Conservation (phyloP, 2,888 invertebrate species). For the Thecocarcelia acutangulata region DNA sequence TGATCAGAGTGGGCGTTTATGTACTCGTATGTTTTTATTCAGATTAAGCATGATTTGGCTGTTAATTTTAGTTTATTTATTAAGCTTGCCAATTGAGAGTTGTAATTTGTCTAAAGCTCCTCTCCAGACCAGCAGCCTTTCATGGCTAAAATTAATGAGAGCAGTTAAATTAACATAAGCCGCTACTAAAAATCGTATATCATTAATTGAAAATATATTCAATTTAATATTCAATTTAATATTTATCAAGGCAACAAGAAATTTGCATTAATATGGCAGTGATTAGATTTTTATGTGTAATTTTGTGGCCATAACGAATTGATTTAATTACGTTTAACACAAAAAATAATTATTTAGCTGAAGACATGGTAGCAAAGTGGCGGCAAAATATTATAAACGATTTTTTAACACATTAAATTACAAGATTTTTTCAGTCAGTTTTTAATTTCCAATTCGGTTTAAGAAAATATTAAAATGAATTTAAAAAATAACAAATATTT, state of each 20-base stretch:
- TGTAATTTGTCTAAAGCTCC: background rate
- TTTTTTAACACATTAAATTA: too few relatives aligned
- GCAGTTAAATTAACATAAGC: slow-evolving; percentile 35
- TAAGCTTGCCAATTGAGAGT: slow-evolving; percentile 23
- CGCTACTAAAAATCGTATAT: slow-evolving; percentile 51
- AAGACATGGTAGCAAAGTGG: background rate
- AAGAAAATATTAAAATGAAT: too few relatives aligned
- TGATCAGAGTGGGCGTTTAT: slow-evolving; percentile 37
- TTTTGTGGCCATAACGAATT: slow-evolving; percentile 49
- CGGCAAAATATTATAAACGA: slow-evolving; percentile 5
- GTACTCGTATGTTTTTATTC: background rate
- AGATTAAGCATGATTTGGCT: background rate
- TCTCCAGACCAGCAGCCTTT: too few relatives aligned
- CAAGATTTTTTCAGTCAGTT: too few relatives aligned
- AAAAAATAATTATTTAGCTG: slow-evolving; percentile 34
- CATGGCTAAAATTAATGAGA: slow-evolving; percentile 37
- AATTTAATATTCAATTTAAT: slow-evolving; percentile 55
- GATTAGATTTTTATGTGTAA: slow-evolving; percentile 50
- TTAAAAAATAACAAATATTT: too few relatives aligned
- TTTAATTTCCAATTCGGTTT: too few relatives aligned
- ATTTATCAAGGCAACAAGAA: slow-evolving; percentile 63
- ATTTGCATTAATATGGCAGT: slow-evolving; percentile 67
- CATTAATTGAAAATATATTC: slow-evolving; percentile 48
- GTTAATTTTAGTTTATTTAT: slow-evolving; percentile 1
- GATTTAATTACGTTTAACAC: slow-evolving; percentile 53